These are phyloP conservation scores for Nothocercus julius DNA, from an alignment of 2,113 vertebrate genomes.

Conservation along the genomic window DNA sequence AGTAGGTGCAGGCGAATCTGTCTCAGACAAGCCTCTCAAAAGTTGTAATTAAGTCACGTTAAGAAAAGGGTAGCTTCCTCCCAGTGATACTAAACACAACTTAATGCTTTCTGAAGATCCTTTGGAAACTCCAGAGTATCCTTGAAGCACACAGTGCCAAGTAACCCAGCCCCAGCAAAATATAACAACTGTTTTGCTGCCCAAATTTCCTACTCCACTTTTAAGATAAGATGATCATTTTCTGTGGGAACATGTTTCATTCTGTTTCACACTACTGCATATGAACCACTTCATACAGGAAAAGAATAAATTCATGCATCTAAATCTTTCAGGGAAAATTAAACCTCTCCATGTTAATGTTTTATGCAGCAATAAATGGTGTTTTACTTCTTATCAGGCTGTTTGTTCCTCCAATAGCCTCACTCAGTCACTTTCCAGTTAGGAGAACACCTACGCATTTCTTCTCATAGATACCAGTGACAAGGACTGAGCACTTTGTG, in stretches of 20 bases:
- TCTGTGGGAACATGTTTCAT: background rate
- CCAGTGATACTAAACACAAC: background rate
- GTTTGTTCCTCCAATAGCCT: background rate
- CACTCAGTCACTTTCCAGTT: background rate
- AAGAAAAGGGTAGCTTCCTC: background rate
- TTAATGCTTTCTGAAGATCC: background rate
- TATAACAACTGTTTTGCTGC: background rate
- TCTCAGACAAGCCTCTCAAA: background rate
- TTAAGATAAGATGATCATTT: background rate
- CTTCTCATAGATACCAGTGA: background rate
- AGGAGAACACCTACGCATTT: background rate
- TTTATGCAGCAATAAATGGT: background rate
- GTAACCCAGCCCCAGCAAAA: background rate
- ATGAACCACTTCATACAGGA: background rate
- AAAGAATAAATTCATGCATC: background rate
- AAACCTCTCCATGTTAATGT: fast-evolving
- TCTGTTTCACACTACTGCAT: background rate
- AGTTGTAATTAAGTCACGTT: background rate
- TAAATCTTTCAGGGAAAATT: background rate
- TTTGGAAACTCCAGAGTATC: background rate
- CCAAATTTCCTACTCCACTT: background rate
- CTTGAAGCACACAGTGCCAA: background rate
- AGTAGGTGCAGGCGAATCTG: background rate
- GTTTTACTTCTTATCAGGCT: background rate
- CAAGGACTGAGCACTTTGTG: background rate